Evolutionary conservation across 2,113 vertebrate genomes (phyloP), one percentile per base, ranked within the genome.

Genomic region (Speoplatyrhinus poulsoni): DNA sequence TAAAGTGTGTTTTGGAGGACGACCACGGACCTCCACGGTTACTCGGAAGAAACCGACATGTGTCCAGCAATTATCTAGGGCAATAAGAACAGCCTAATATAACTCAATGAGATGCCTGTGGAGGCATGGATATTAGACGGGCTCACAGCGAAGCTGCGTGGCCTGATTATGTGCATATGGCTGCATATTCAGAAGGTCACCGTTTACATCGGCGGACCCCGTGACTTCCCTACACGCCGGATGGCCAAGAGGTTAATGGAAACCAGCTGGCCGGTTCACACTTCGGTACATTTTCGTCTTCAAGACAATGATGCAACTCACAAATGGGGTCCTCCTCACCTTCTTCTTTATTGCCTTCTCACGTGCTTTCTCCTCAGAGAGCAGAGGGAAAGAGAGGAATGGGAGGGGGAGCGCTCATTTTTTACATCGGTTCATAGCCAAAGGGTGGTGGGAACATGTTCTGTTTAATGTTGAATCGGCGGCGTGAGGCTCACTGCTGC

Each of bases 221-320:
- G 54, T 70, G 65, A 72, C 81, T 82, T 75, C 74, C 73, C 73
- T 65, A 80, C 89, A 85, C 73, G 72, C 78, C 67, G 85, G 73
- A 81, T 89, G 89, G 88, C 89, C 87, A 84, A 84, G 90, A 90
- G 91, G 92, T 93, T 93, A 93, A 91, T 92, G 90, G 26, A 92
- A 91, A 91, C 87, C 92, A 91, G 91, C 90, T 92, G 91, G 87
- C 90, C 77, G 72, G 75, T 85, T 86, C 88, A 92, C 76, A 82
- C 88, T 82, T 58, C 64, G 64, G 82, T 86, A 79, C 75, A 57
- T 87, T 64, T 41, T 41, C 36, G 4, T 41, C 36, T 41, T 41
- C 60, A 3, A 12, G 70, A 86, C 87, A 85, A 85, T 46, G 61
- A 77, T 80, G 82, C 85, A 26, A 26, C 26, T 26, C 26, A 86